These are phyloP conservation scores for Pithys albifrons DNA, from an alignment of 2,113 vertebrate species.

Conservation along the genomic window DNA sequence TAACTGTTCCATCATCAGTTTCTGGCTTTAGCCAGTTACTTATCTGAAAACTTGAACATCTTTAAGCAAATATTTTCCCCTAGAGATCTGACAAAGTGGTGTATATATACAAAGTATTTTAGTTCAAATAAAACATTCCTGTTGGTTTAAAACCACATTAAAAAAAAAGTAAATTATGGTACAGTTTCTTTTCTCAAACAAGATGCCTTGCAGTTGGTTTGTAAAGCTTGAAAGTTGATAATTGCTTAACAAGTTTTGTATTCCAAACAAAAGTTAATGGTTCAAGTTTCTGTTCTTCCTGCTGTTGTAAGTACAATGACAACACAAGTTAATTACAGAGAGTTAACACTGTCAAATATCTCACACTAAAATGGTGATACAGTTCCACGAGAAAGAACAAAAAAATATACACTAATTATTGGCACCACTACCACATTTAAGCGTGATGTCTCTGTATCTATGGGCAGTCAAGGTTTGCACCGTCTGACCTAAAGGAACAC, in stretches of 20 bases:
- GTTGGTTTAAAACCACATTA: slow-evolving; percentile 4
- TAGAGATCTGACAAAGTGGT: background rate
- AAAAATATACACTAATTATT: background rate
- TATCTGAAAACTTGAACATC: background rate
- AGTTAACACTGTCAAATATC: background rate
- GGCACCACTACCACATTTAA: background rate
- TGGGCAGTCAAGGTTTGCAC: background rate
- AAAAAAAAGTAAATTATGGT: background rate
- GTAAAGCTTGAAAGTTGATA: slow-evolving; percentile 13
- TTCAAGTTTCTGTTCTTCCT: slow-evolving; percentile 21
- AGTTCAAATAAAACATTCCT: background rate
- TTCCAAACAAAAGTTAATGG: slow-evolving; percentile 30
- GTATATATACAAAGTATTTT: background rate
- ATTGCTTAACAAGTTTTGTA: slow-evolving; percentile 47
- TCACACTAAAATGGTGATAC: background rate
- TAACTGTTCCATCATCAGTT: background rate
- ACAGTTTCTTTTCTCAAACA: slow-evolving; percentile 39
- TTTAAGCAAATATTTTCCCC: background rate
- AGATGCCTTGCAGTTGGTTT: slow-evolving; percentile 23
- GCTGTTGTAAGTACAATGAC: background rate
- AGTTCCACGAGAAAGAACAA: background rate
- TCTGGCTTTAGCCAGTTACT: background rate
- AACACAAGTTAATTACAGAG: background rate
- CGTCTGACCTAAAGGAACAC: background rate
- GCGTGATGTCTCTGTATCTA: background rate